These are phyloP conservation scores for Cynaeus angustus DNA, from an alignment of 2,888 invertebrate species.

Conservation along the genomic window DNA sequence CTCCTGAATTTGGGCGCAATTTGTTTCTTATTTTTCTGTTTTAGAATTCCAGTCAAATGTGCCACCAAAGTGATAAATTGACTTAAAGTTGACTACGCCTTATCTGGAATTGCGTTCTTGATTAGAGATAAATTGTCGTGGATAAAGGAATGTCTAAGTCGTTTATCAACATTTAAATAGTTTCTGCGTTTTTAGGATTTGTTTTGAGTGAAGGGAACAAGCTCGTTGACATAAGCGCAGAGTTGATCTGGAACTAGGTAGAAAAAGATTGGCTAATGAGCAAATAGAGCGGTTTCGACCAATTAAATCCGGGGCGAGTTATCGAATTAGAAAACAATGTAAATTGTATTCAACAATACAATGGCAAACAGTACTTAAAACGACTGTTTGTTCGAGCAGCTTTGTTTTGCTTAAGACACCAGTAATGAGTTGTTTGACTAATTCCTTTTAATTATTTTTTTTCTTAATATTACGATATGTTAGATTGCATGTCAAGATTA, in stretches of 20 bases:
- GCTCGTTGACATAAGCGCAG: conserved; percentile 23
- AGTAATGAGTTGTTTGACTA: conserved; percentile 54
- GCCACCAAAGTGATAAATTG: conserved; percentile 2
- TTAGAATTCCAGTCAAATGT: too few relatives aligned
- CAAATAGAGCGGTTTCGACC: conserved; percentile 21
- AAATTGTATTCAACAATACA: conserved; percentile 48
- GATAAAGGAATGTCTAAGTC: conserved; percentile 8
- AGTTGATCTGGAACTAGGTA: conserved; percentile 16
- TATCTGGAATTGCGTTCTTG: conserved; percentile 15
- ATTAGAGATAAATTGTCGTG: conserved; percentile 21
- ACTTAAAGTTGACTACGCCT: neutral
- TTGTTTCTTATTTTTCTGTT: too few relatives aligned
- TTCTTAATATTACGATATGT: conserved; percentile 51
- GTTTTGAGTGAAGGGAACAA: conserved; percentile 19
- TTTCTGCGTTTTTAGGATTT: conserved; percentile 8
- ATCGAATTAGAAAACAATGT: conserved; percentile 49
- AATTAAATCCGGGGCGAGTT: conserved; percentile 47
- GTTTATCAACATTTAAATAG: conserved; percentile 18
- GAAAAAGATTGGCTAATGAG: conserved; percentile 17
- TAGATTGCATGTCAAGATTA: conserved; percentile 55
- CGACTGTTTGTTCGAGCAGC: conserved; percentile 48
- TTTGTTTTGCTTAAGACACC: conserved; percentile 47
- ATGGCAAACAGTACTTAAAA: conserved; percentile 44
- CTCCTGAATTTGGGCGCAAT: too few relatives aligned
- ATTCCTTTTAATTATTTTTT: conserved; percentile 54